phyloP scores from a whole-genome alignment of 2,888 invertebrate genomes.

The Smittia aterrima region DNA sequence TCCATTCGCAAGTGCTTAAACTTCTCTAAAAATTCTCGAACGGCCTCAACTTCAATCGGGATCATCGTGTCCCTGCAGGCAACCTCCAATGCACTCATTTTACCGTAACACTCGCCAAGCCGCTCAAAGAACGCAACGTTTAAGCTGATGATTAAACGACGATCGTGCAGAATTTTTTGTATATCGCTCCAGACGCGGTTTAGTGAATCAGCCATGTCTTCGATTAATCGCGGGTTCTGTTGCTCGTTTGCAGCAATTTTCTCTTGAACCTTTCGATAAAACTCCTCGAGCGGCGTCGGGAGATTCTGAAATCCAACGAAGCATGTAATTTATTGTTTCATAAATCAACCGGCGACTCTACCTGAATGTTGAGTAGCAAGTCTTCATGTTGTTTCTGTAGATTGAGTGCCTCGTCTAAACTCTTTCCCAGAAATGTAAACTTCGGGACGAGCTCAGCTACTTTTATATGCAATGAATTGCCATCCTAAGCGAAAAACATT shows the following conservation, averaged over 20 bases:
- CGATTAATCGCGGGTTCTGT: conserved; percentile 75
- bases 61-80: conserved; percentile 66
- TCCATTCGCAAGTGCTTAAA: conserved; percentile 70
- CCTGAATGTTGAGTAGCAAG: conserved; percentile 78
- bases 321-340: conserved; percentile 14
- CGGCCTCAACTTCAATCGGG: conserved; percentile 70
- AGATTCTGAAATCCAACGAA: conserved; percentile 29
- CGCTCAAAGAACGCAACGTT: conserved; percentile 76
- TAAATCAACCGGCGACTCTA: conserved; percentile 52
- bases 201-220: conserved; percentile 82
- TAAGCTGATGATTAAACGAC: conserved; percentile 72
- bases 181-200: conserved; percentile 80
- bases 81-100: conserved; percentile 66
- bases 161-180: conserved; percentile 70
- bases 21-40: conserved; percentile 66
- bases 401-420: conserved; percentile 70
- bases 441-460: conserved; percentile 83
- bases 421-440: conserved; percentile 74
- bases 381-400: conserved; percentile 78
- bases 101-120: conserved; percentile 66
- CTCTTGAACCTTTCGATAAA: conserved; percentile 68
- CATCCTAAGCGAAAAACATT: conserved; percentile 59
- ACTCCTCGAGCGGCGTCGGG: conserved; percentile 76
- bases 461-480: conserved; percentile 78
- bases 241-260: conserved; percentile 74